Base-by-base conservation (phyloP, 2,113 vertebrate genomes). In the Miniopterus natalensis region DNA sequence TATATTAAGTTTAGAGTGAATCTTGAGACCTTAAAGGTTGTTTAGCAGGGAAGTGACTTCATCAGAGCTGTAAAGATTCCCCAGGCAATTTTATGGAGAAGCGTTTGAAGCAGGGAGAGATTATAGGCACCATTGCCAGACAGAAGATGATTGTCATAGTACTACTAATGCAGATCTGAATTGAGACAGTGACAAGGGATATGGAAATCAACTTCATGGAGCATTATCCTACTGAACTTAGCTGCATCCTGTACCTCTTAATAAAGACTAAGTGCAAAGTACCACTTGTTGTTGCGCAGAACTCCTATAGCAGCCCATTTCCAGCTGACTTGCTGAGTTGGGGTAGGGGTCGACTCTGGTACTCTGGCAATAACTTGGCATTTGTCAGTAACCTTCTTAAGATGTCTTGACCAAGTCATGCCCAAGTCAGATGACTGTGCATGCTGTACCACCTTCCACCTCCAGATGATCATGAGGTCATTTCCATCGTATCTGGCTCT, bases 51-150 rank as follows among this genome's bases (percentile, higher is more conserved):
- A 65, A 73, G 2, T 55, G 79, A 63, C 45, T 95, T 87, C 81
- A 79, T 57, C 55, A 61, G n/a, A 88, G 14, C 36, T 81, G 4
- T 85, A 84, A 84, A 84, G 23, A 92, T 90, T 51, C 63, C 83
- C 27, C 5, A 75, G 81, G 57, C 15, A 70, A 88, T 23, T 71
- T 75, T 42, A 42, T 25, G 11, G 61, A 88, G 27, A 42, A 13
- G 17, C 49, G 11, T 73, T 86, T 83, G 55, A 65, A 79, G 40
- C 36, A 83, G n/a, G 23, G 29, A 84, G 42, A 86, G 92, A 53
- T 77, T 84, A 71, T 21, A 91, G 57, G 8, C 20, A 63, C 3
- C 11, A 55, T 25, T 42, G 40, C 36, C n/a, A 70, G n/a, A 36
- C 11, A 27, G 59, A 84, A 90, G 51, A 77, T 51, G 42, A 80